Conservation (phyloP, 2,797 vertebrate genomes). For the Otolemur crassicaudatus region DNA sequence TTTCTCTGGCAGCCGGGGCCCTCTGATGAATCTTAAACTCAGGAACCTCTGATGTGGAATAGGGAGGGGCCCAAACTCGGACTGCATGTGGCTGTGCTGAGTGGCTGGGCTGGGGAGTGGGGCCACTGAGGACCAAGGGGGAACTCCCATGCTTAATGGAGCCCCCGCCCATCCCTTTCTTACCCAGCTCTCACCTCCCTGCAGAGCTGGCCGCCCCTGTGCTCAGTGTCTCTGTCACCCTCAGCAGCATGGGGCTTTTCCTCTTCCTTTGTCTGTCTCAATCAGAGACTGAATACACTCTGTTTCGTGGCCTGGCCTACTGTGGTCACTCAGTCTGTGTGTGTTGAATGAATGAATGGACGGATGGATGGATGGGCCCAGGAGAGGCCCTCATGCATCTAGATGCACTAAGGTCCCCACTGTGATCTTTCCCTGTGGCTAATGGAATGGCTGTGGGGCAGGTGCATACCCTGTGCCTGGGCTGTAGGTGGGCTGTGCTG, state of each 20-base stretch:
- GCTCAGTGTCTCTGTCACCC: not conserved
- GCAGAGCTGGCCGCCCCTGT: fast-evolving
- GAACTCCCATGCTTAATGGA: fast-evolving
- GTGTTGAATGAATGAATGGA: not conserved
- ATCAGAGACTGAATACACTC: not conserved
- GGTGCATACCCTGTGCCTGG: fast-evolving
- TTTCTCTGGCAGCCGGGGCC: constrained; percentile 64
- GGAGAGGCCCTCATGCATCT: not conserved
- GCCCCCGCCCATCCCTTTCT: fast-evolving
- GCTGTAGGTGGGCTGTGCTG: not conserved
- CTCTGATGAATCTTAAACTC: constrained; percentile 59
- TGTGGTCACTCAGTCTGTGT: not conserved
- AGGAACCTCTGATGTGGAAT: not conserved
- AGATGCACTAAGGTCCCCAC: not conserved
- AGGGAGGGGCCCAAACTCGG: not conserved
- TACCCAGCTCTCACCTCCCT: not conserved
- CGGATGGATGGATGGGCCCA: no score
- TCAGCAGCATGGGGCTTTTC: not conserved
- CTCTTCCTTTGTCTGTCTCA: not conserved
- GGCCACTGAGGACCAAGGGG: fast-evolving
- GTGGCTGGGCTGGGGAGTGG: not conserved
- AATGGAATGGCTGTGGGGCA: not conserved
- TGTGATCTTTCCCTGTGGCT: not conserved
- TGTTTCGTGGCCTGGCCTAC: not conserved
- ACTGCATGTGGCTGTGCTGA: not conserved